A percentile compares a stretch with the other conserved stretches of the same genome.
Evolutionary conservation across 2,113 vertebrate genomes (phyloP).

Genomic region (Zosterops hypoxanthus): DNA sequence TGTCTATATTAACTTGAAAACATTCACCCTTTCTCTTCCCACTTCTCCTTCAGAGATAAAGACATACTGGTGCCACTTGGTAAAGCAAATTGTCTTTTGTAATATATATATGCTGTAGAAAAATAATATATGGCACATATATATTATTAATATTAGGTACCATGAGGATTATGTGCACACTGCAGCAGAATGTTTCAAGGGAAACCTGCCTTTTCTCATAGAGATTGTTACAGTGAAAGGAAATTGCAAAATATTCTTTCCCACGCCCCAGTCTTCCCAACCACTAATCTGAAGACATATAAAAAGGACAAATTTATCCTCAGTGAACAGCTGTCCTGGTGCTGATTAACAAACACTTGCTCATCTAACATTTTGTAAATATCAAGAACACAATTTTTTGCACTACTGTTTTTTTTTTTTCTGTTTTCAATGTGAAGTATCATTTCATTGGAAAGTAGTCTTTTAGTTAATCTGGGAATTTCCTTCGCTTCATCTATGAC

Average conservation of each 20-base stretch:
- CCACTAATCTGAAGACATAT: neutral
- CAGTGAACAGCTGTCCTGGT: neutral
- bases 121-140: neutral
- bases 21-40: neutral
- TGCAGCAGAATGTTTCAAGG: neutral
- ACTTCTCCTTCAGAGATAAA: neutral
- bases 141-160: neutral
- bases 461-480: neutral
- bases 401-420: rapidly evolving
- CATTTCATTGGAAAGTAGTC: neutral
- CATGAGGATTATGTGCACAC: neutral
- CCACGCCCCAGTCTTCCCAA: neutral
- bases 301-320: neutral
- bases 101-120: neutral
- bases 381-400: neutral
- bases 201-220: neutral
- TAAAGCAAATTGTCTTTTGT: neutral
- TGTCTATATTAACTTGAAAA: neutral
- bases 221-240: neutral
- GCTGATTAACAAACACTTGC: neutral
- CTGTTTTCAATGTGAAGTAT: neutral
- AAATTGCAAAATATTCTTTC: neutral
- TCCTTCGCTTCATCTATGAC: neutral
- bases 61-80: neutral
- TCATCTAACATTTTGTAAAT: neutral